Evolutionary conservation across 1,140 invertebrate species (phyloP), one percentile per base, ranked within the genome.

Genomic region (Danaus plexippus): DNA sequence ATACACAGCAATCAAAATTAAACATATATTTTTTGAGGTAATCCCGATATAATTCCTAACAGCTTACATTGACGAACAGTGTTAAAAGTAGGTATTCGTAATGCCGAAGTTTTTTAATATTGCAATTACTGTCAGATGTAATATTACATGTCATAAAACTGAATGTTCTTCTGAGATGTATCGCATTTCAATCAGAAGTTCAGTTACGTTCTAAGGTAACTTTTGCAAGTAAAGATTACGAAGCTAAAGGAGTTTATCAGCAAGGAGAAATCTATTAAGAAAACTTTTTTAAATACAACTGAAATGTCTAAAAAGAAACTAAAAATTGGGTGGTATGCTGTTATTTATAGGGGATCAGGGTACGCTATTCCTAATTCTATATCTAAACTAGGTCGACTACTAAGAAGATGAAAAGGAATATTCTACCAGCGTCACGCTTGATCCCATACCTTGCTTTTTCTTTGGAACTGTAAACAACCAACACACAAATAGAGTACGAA

Each of bases 401-500:
- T 60, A 74, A 85, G 73, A 80, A 84, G 80, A 84, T 87, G 80
- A 80, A 85, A 83, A 84, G 84, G 75, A 81, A 84, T 85, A 85
- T 81, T 85, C 84, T 85, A 87, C 84, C 84, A 87, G 84, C 73
- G 77, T 82, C 81, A 82, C 81, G 81, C 65, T 83, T 85, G 84
- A 84, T 87, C 84, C 81, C 84, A 87, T 87, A 87, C 84, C 84
- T 87, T 87, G 84, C 78, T 87, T 87, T 87, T 87, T 87, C 84
- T 87, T 87, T 87, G 84, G 80, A 85, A 87, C 84, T 87, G 84
- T 85, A 87, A 87, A 87, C 84, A 87, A 87, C 80, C 81, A 87
- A 87, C 79, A 87, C 74, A 87, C 69, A 85, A 79, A 78, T 85
- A 84, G 71, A 86, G 79, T 82, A 86, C 75, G 79, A 73, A 74